Evolutionary conservation across 2,888 invertebrate species (phyloP).

Genomic region (Abrostola tripartita): DNA sequence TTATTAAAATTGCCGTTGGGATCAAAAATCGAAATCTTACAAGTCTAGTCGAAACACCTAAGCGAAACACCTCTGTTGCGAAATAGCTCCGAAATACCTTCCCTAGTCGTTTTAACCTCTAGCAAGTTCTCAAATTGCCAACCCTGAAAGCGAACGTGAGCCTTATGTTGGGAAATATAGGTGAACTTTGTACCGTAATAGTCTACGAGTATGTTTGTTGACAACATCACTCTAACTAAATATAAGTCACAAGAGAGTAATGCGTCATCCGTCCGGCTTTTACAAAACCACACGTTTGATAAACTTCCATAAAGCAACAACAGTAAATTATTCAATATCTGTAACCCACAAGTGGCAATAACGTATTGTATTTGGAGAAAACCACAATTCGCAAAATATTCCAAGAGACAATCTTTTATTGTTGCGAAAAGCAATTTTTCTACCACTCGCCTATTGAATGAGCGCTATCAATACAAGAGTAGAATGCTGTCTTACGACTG

Average conservation of each 20-base stretch:
- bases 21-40: too few relatives aligned
- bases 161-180: too few relatives aligned
- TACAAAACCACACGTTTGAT: not conserved
- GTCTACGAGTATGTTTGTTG: too few relatives aligned
- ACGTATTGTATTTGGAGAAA: conserved; percentile 31
- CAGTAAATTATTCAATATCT: conserved; percentile 24
- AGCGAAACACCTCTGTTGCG: too few relatives aligned
- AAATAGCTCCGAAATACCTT: too few relatives aligned
- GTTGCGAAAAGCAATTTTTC: conserved; percentile 75
- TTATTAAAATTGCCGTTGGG: too few relatives aligned
- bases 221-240: too few relatives aligned
- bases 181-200: too few relatives aligned
- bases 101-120: too few relatives aligned
- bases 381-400: conserved; percentile 41
- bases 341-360: conserved; percentile 38
- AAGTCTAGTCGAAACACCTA: too few relatives aligned
- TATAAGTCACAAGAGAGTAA: not conserved
- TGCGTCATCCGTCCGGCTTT: not conserved
- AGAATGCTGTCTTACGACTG: conserved; percentile 68
- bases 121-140: too few relatives aligned
- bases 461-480: conserved; percentile 65
- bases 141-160: too few relatives aligned
- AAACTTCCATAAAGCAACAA: not conserved
- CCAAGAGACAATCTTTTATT: conserved; percentile 59
- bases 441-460: conserved; percentile 49